Percentiles rank a stretch among this genome's conserved stretches.
Evolutionary conservation across 2,797 vertebrate species (phyloP).

Genomic region (Lepilemur ruficaudatus): DNA sequence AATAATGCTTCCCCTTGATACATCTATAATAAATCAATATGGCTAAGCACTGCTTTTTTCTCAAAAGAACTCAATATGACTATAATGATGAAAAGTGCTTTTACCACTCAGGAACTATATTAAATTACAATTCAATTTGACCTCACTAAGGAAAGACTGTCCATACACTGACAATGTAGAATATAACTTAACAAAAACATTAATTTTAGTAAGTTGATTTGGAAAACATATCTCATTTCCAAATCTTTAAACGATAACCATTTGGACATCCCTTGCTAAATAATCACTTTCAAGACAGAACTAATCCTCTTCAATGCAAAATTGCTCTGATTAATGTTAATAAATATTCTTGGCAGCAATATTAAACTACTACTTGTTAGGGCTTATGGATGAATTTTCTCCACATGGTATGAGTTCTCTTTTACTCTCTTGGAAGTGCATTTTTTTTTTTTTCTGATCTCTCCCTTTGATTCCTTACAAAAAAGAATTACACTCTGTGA

Average conservation of each 20-base stretch:
- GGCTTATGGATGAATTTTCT: neutral
- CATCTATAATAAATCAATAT: conserved; percentile 24
- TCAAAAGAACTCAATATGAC: conserved; percentile 60
- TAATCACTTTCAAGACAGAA: neutral
- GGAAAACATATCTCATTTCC: conserved; percentile 1
- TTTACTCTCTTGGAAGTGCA: neutral
- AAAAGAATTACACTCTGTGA: neutral
- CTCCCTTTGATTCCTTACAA: neutral
- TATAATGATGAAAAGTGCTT: conserved; percentile 47
- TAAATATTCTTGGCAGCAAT: neutral
- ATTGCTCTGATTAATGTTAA: neutral
- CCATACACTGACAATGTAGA: neutral
- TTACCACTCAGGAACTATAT: conserved; percentile 32
- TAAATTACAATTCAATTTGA: neutral
- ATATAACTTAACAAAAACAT: neutral
- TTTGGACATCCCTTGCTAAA: neutral
- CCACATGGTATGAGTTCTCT: neutral
- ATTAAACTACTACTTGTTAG: neutral
- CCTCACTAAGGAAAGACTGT: conserved; percentile 42
- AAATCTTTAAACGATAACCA: neutral
- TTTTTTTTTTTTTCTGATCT: neutral
- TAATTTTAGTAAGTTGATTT: conserved; percentile 13
- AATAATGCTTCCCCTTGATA: conserved; percentile 35
- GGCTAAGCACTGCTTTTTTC: conserved; percentile 6
- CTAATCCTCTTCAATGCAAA: neutral